Evolutionary conservation across 1,140 invertebrate genomes (phyloP), one percentile per base, ranked within the genome.

Genomic region (Zaprionus capensis): DNA sequence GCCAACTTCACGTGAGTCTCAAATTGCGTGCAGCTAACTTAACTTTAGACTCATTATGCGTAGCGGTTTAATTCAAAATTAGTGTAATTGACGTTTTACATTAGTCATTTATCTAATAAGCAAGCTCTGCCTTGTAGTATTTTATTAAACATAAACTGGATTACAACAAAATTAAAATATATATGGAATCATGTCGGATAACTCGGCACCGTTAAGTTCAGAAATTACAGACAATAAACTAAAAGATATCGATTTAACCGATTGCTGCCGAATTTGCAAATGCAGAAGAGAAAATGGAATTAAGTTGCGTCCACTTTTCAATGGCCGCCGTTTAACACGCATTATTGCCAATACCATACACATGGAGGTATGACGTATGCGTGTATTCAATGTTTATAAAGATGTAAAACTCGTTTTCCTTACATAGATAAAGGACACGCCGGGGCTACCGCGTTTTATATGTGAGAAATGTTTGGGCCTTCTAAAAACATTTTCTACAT

Each of bases 261-360:
- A 76, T 46, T 61, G 28, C 22, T 76, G 73, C n/a, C 68, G 73
- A 7, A 66, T 71, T 44, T 76, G 73, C 14, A 65, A 61, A 55
- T 38, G 69, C 38, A 41, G 28, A 2, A 34, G 20, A 1, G 66
- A 75, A 31, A 75, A 51, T 34, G 55, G 36, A 53, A 38, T 67
- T 15, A 72, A 67, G 17, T 14, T 76, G 22, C 74, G 74, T 41
- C 70, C 74, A 20, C 63, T 76, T 3, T 76, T 76, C 22, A 66
- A 73, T 38, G 74, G 70, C 1, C 24, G 44, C 4, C 69, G 70
- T 20, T 46, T 76, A 34, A 76, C 62, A 20, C 74, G 74, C 20
- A 61, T 76, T 12, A 72, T 76, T 7, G 56, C 61, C 17, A 72
- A 76, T 41, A 76, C 70, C 9, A 31, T 72, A 26, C 74, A 72